Evolutionary conservation across 2,888 invertebrate species (phyloP).

Genomic region (Drosophila neotestacea): DNA sequence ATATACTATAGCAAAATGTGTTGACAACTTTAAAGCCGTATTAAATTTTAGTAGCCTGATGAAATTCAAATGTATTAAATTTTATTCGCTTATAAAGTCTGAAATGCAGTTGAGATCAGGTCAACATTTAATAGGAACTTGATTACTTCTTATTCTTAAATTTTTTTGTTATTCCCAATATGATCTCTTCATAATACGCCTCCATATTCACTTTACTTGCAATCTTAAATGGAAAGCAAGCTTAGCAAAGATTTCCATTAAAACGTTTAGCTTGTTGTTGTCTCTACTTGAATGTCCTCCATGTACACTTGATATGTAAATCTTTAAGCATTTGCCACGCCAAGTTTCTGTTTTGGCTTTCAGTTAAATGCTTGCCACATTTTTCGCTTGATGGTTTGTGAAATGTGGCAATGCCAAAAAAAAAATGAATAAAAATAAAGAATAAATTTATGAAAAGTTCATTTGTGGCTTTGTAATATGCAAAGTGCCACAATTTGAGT

Average conservation of each 20-base stretch:
- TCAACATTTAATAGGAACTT: too few species aligned
- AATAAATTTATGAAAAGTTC: constrained; percentile 16
- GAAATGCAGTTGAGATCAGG: too few species aligned
- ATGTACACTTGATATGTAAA: constrained; percentile 18
- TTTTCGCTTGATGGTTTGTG: constrained; percentile 37
- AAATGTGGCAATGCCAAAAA: constrained; percentile 30
- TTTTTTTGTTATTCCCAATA: too few species aligned
- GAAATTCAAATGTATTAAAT: too few species aligned
- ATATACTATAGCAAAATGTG: too few species aligned
- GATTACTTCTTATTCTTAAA: too few species aligned
- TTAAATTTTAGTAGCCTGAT: too few species aligned
- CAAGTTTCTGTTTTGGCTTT: constrained; percentile 3
- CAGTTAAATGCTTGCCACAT: constrained; percentile 11
- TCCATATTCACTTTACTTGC: not conserved
- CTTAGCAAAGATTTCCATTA: not conserved
- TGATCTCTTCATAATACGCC: not conserved
- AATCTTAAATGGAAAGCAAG: too few species aligned
- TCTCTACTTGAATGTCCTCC: not conserved
- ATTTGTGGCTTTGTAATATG: constrained; percentile 47
- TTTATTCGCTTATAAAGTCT: too few species aligned
- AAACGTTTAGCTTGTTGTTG: not conserved
- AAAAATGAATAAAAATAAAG: not conserved
- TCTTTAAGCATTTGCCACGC: constrained; percentile 2
- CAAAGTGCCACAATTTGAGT: constrained; percentile 33
- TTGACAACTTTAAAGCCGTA: too few species aligned